These are phyloP conservation scores for Sisor rabdophorus DNA, from an alignment of 2,113 vertebrate species.

Conservation along the genomic window DNA sequence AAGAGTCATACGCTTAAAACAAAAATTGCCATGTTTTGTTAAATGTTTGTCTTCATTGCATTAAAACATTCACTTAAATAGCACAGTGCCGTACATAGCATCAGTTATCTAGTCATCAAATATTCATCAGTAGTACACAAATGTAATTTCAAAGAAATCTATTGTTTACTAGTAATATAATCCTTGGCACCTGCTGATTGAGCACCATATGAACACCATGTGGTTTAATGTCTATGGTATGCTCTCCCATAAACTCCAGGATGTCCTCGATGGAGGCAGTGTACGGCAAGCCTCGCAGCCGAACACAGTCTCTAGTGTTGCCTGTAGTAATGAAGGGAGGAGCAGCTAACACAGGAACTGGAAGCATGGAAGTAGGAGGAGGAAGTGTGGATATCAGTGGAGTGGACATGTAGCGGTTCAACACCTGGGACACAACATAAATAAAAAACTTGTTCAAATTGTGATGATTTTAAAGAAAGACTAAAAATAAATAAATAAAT, in stretches of 20 bases:
- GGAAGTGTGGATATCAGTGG: slow-evolving; percentile 87
- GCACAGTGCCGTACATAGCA: no score
- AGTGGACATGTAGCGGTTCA: slow-evolving; percentile 90
- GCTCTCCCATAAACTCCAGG: slow-evolving; percentile 90
- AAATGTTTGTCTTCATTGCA: no score
- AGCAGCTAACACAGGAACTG: slow-evolving; percentile 77
- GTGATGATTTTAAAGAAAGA: neutral
- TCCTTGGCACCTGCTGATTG: slow-evolving; percentile 85
- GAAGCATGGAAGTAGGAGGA: slow-evolving; percentile 77
- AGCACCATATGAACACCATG: slow-evolving; percentile 97
- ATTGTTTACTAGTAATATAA: no score
- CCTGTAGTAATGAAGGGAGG: slow-evolving; percentile 78
- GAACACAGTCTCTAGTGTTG: slow-evolving; percentile 80
- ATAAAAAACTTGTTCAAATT: neutral
- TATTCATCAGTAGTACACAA: no score
- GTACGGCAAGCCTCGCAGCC: slow-evolving; percentile 89
- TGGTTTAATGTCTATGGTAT: slow-evolving; percentile 88
- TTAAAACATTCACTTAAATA: no score
- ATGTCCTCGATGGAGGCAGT: slow-evolving; percentile 92
- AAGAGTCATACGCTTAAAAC: no score
- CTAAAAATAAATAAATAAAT: no score
- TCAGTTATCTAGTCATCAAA: no score
- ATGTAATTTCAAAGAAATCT: neutral
- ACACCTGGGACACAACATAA: slow-evolving; percentile 70
- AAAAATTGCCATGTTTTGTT: no score